Percentiles rank a stretch among this genome's conserved stretches.
Conservation (phyloP, 2,888 invertebrate genomes). For the Macrophya annulata region DNA sequence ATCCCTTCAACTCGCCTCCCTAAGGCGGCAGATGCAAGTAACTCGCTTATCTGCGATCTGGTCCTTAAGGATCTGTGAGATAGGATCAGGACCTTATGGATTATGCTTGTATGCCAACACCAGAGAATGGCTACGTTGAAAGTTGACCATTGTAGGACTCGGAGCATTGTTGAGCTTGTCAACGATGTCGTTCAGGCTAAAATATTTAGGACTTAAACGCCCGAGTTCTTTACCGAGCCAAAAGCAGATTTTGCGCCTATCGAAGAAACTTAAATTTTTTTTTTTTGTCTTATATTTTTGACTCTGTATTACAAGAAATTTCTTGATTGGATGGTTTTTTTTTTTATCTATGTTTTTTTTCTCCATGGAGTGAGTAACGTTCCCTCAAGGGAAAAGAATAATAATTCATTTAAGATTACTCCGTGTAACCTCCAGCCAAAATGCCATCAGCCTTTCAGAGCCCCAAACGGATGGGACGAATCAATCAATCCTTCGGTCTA, state of each 20-base stretch:
- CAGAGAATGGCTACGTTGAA: conserved; percentile 70
- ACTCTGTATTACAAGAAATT: background rate
- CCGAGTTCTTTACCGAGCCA: conserved; percentile 61
- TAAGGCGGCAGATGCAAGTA: conserved; percentile 65
- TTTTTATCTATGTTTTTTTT: background rate
- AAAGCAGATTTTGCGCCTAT: background rate
- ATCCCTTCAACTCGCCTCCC: conserved; percentile 2
- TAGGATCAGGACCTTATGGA: conserved; percentile 72
- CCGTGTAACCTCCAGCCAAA: background rate
- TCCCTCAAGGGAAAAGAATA: background rate
- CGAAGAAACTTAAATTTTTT: background rate
- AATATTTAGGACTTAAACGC: conserved; percentile 67
- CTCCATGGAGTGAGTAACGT: background rate
- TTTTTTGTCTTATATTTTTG: background rate
- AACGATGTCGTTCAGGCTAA: conserved; percentile 65
- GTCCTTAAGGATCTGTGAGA: conserved; percentile 67
- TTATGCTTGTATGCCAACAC: conserved; percentile 68
- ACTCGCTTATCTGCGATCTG: conserved; percentile 59
- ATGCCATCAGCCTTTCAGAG: conserved; percentile 1
- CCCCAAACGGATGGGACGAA: conserved; percentile 51
- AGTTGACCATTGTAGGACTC: conserved; percentile 69
- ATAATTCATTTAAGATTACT: conserved; percentile 11
- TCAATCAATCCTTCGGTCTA: conserved; percentile 54
- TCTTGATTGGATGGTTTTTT: background rate
- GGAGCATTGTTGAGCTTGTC: conserved; percentile 70